Evolutionary conservation across 1,140 invertebrate species (phyloP), one percentile per base, ranked within the genome.

Genomic region (Zaprionus taronus): DNA sequence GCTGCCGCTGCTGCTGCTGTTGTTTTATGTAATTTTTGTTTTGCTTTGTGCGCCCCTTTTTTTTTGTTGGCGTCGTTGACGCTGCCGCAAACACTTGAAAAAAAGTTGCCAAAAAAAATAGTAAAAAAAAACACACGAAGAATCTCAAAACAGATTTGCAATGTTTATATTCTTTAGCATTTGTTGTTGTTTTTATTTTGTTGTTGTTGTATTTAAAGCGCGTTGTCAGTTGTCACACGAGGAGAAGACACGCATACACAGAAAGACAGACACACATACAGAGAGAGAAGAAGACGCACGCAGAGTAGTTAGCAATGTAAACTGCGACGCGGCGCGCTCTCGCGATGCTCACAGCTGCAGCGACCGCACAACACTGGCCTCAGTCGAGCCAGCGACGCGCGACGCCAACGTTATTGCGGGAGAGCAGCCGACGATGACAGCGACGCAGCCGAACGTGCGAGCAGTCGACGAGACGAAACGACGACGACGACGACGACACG

Each of bases 311-410:
- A 24, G 38, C 31, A 31, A 14, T 38, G 36, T 38, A 14, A 38
- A 72, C 64, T 56, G 64, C 63, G 74, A 72, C 77, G 73, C 63
- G 44, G 67, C 77, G 77, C 77, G 69, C 77, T 72, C 68, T 80
- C 76, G 79, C 83, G 77, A 83, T 83, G 81, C 81, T 79, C 65
- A 74, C 81, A 74, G 81, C 81, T 83, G 81, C 81, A 84, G 81
- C 80, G 77, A 83, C 81, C 80, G 80, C 80, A 83, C 80, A 74
- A 82, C 73, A 83, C 78, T 79, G 72, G 56, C 44, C 62, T 34
- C 55, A 76, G 56, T 22, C 56, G 41, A 63, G 62, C 66, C 73
- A 76, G 68, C 62, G 73, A 66, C 68, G 74, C 75, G 74, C 80
- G 65, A 71, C 58, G 67, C 61, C 66, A 58, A 58, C 65, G 24